Evolutionary conservation across 1,140 invertebrate species (phyloP), one percentile per base, ranked within the genome.

Genomic region (Anastatus disparis): DNA sequence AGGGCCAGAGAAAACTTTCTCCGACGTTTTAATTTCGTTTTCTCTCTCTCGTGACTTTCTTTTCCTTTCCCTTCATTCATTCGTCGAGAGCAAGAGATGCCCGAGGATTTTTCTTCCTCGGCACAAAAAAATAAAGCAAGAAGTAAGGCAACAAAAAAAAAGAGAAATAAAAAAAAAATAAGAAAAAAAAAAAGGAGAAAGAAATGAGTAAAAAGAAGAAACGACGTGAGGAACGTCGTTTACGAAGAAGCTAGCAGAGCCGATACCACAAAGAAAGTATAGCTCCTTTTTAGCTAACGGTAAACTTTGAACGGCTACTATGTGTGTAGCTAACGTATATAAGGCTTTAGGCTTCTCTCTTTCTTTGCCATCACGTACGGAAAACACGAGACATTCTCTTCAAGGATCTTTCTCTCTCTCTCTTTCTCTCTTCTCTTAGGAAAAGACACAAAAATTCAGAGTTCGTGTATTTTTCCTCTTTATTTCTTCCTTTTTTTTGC

Each of bases 21-120:
- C 75, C 73, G 76, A 81, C 78, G 79, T 82, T 84, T 84, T 83
- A 82, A 83, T 84, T 82, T 82, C 81, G 78, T 83, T 82, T 82
- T 76, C 70, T 46, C 59, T 70, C 68, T 56, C 59, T 50, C 64
- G 38, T 61, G 63, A 42, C 58, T 59, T 68, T 71, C 50, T 56
- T 53, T 38, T 48, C 15, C n/a, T n/a, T n/a, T 48, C 31, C 42
- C 27, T 24, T 67, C 53, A 31, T 66, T 63, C 48, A 35, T 55
- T 29, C 17, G 22, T 0, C n/a, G n/a, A 17, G 24, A 9, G 35
- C 4, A 31, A 59, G 24, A 68, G 15, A 46, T 44, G 38, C 42
- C 24, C 50, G 35, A 13, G 52, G 38, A 40, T 44, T 31, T 56
- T 31, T 29, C 15, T 44, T 31, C 12, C 35, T 44, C 22, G 48